These are phyloP conservation scores for Anarrhichthys ocellatus DNA, from an alignment of 2,113 vertebrate genomes.

Conservation along the genomic window DNA sequence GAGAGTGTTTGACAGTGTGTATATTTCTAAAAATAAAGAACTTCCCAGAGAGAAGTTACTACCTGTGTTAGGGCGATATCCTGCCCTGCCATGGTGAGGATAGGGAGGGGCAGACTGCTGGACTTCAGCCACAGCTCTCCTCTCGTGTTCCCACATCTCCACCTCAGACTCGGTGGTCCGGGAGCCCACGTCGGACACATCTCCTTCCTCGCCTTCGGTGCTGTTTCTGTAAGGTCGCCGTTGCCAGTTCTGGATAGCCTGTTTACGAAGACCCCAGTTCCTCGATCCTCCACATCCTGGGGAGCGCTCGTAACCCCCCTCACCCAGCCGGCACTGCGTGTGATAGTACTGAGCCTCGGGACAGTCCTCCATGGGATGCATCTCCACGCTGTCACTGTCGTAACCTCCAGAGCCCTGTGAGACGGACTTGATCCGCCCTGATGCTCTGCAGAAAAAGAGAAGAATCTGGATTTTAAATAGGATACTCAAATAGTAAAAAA, in stretches of 20 bases:
- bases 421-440: constrained; percentile 88
- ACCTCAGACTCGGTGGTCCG: constrained; percentile 95
- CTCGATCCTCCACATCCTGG: constrained; percentile 78
- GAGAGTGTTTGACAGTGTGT: background rate
- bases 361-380: constrained; percentile 88
- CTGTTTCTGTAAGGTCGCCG: constrained; percentile 95
- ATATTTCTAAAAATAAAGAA: constrained; percentile 25
- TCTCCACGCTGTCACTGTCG: constrained; percentile 94
- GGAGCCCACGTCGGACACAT: constrained; percentile 94
- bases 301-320: constrained; percentile 82
- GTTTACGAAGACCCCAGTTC: constrained; percentile 92
- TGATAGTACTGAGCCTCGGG: constrained; percentile 86
- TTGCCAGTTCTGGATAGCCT: constrained; percentile 99
- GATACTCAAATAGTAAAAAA: background rate
- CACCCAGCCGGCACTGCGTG: constrained; percentile 84
- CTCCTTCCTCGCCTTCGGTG: constrained; percentile 95
- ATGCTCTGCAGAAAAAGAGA: constrained; percentile 82
- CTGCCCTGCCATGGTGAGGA: constrained; percentile 70
- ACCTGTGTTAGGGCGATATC: constrained; percentile 86
- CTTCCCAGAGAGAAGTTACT: constrained; percentile 61
- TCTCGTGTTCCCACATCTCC: constrained; percentile 91
- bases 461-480: background rate
- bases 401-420: constrained; percentile 95
- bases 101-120: constrained; percentile 78
- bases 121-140: constrained; percentile 80